Percentiles rank a stretch among this genome's conserved stretches.
Conservation (phyloP, 2,113 vertebrate species). For the Machaerirhynchus nigripectus region DNA sequence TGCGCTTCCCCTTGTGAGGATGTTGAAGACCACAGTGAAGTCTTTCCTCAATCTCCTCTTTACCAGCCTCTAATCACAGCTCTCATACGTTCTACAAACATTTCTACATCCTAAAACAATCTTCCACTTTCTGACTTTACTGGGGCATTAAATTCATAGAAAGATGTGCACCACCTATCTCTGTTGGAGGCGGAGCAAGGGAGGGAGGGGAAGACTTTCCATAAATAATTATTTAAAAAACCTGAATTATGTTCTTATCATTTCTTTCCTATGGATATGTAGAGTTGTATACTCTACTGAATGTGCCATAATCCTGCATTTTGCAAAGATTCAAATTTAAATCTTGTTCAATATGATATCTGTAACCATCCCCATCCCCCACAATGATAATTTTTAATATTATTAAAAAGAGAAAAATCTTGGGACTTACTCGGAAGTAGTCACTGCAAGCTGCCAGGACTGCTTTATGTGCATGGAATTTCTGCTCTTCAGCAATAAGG, state of each 20-base stretch:
- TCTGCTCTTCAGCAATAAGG: slow-evolving; percentile 92
- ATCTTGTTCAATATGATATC: neutral
- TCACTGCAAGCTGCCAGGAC: slow-evolving; percentile 96
- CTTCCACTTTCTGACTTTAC: neutral
- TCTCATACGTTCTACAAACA: neutral
- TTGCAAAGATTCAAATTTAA: neutral
- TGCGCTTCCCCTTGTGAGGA: accelerated
- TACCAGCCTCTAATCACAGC: neutral
- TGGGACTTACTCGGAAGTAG: slow-evolving; percentile 90
- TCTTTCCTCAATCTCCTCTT: neutral
- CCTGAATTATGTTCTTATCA: neutral
- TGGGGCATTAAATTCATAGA: neutral
- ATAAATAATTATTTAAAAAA: neutral
- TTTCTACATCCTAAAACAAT: neutral
- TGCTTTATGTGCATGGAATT: slow-evolving; percentile 95
- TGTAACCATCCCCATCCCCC: neutral
- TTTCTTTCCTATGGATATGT: neutral
- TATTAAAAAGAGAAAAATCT: neutral
- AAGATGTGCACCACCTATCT: neutral
- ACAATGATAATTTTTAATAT: neutral
- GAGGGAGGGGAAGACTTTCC: neutral
- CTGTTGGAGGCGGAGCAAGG: neutral
- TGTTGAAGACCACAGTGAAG: neutral
- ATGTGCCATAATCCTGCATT: neutral
- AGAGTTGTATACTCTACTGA: neutral